Base-by-base conservation (phyloP, 1,140 invertebrate genomes). In the Aphaenogaster floridana region DNA sequence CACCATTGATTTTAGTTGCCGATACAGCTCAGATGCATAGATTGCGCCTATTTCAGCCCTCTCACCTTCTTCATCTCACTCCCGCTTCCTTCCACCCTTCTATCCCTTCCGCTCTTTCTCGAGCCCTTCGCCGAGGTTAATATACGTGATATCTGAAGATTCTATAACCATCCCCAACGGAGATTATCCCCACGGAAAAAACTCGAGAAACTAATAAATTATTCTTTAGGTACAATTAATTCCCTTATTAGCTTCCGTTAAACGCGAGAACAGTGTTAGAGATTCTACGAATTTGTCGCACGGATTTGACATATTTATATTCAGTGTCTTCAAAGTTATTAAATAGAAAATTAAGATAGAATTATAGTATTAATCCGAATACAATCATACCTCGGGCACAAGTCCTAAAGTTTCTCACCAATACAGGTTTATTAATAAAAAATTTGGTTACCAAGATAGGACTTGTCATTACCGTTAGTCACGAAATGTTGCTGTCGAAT, bases 1-100 rank as follows among this genome's bases (percentile, higher is more conserved):
- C 61, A 89, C 13, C 36, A 52, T 86, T 59, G 80, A 89, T 71
- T 48, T 63, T 39, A 28, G 59, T 39, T 52, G 11, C 48, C 81
- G 87, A 89, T 86, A 89, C 74, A 66, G 36, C 59, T 48, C 17
- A 89, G 88, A 90, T 90, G 88, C 89, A 90, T 89, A 90, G 88
- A 90, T 87, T 89, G 84, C 85, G 63, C 85, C 50, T 72, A 90
- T 83, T 89, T 83, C 50, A 39, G 28, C 52, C 59, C 36, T 34
- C 13, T 21, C 57, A 45, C 39, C 36, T 3, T 71, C 64, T 63
- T 78, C 34, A 17, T 61, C 52, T 52, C 28, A 0, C 45, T 61
- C 64, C 7, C 71, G 34, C 9, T 5, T 64, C 36, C 45, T 34
- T 15, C 21, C 57, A 54, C 8, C 57, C 17, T 68, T 48, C 59